Percentiles rank a stretch among this genome's conserved stretches.
Conservation (phyloP, 2,113 vertebrate genomes). For the Petaurus breviceps region DNA sequence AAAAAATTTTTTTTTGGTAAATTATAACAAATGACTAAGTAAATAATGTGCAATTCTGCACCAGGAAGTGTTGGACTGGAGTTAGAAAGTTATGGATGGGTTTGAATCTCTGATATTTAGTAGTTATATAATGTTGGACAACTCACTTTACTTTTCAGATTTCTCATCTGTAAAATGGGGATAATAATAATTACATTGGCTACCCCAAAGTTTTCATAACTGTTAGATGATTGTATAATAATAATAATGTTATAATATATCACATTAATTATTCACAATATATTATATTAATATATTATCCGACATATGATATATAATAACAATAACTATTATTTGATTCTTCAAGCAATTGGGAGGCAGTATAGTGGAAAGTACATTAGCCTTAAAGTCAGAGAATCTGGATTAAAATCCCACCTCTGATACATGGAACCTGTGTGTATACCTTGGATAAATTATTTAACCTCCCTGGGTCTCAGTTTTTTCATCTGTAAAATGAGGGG, state of each 20-base stretch:
- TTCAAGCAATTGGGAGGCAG: not conserved
- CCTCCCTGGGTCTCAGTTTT: not conserved
- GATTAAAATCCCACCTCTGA: not conserved
- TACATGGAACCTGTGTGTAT: not conserved
- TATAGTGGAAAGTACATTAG: not conserved
- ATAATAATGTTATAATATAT: no score
- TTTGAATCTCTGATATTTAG: not conserved
- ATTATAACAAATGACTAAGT: no score
- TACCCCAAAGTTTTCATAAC: not conserved
- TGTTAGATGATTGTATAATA: not conserved
- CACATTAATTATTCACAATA: no score
- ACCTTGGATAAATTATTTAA: not conserved
- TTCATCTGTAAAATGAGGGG: not conserved
- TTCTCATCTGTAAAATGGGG: slow-evolving; percentile 1
- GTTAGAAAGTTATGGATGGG: not conserved
- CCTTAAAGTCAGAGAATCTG: not conserved
- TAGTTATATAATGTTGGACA: not conserved
- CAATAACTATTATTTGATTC: not conserved
- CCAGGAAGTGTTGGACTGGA: no score
- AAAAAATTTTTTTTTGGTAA: no score
- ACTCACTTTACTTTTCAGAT: not conserved
- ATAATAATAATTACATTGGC: not conserved
- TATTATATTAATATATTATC: no score
- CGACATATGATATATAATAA: no score
- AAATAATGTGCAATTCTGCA: no score